Evolutionary conservation across 2,113 vertebrate species (phyloP).

Genomic region (Muscicapa adusta): DNA sequence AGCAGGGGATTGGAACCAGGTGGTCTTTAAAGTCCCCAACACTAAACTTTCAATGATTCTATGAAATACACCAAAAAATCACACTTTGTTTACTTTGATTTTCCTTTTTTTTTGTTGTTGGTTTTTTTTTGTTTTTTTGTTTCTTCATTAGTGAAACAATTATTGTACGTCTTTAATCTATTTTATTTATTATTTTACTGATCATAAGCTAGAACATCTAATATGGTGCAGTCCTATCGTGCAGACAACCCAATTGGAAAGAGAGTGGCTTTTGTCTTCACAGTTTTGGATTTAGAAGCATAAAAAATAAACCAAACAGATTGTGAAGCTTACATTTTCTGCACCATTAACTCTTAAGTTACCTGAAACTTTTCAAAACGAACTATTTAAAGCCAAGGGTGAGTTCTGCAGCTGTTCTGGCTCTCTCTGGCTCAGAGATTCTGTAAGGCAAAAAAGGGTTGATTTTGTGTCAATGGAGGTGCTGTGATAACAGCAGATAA

Average conservation of each 20-base stretch:
- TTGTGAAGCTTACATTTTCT: neutral
- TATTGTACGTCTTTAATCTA: neutral
- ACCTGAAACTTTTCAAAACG: neutral
- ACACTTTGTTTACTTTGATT: neutral
- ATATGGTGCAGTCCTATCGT: neutral
- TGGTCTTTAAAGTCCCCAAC: neutral
- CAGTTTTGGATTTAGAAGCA: neutral
- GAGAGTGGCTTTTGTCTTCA: neutral
- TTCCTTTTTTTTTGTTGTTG: neutral
- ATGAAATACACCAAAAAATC: accelerated
- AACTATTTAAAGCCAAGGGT: neutral
- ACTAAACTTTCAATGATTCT: neutral
- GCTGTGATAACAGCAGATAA: neutral
- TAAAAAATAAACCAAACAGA: neutral
- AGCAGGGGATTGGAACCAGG: neutral
- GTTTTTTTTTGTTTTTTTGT: neutral
- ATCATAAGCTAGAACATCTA: neutral
- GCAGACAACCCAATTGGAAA: neutral
- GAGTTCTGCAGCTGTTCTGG: neutral
- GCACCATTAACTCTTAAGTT: neutral
- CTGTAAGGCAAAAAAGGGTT: neutral
- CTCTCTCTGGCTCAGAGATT: neutral
- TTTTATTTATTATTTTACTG: neutral
- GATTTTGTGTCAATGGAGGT: neutral
- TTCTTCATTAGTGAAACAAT: neutral